phyloP scores from a whole-genome alignment of 2,797 vertebrate species.

The Mycteria americana region DNA sequence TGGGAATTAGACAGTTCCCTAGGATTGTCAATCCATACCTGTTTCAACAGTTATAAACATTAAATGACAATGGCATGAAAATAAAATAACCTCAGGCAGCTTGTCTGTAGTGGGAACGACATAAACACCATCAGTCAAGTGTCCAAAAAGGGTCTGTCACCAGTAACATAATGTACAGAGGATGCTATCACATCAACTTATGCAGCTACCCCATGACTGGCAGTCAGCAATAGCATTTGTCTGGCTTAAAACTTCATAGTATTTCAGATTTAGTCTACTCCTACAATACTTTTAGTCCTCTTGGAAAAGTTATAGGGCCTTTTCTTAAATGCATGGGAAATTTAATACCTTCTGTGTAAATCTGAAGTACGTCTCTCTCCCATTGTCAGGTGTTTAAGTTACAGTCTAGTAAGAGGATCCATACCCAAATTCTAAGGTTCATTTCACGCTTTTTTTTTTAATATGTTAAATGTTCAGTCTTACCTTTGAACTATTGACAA shows the following conservation, averaged over 20 bases:
- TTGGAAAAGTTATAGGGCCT: neutral
- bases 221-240: neutral
- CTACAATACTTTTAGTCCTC: neutral
- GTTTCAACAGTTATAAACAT: neutral
- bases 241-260: neutral
- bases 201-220: neutral
- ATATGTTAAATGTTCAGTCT: neutral
- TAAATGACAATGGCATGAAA: neutral
- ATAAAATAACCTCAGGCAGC: constrained; percentile 18
- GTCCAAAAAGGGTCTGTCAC: neutral
- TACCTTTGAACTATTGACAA: neutral
- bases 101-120: neutral
- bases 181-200: neutral
- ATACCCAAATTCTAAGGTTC: neutral
- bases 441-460: neutral
- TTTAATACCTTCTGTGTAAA: neutral
- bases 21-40: neutral
- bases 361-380: neutral
- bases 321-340: neutral
- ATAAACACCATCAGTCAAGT: neutral
- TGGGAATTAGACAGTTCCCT: neutral
- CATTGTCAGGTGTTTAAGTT: neutral
- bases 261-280: neutral
- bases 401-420: neutral
- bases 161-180: neutral